These are phyloP conservation scores for Drosophila kepulauana DNA, from an alignment of 1,140 invertebrate genomes.

Conservation along the genomic window DNA sequence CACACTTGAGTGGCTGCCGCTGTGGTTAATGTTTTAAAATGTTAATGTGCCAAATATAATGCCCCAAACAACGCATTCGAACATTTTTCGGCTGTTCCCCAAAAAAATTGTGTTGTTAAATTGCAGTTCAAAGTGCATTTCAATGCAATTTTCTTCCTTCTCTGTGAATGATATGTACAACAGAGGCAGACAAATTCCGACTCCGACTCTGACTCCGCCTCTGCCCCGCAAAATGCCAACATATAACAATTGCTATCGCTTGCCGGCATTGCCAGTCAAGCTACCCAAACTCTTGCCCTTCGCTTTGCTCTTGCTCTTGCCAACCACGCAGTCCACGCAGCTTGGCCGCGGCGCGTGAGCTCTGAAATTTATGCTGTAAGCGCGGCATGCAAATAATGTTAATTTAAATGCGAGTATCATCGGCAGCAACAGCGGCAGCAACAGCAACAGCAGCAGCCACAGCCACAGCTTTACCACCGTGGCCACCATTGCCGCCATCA, in stretches of 20 bases:
- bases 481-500: slow-evolving; percentile 7
- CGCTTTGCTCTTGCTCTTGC: not conserved
- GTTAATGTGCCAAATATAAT: not conserved
- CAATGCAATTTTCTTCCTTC: slow-evolving; percentile 33
- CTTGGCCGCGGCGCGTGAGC: slow-evolving; percentile 29
- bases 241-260: not conserved
- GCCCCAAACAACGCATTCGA: not conserved
- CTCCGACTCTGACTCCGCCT: not conserved
- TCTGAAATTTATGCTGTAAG: slow-evolving; percentile 77
- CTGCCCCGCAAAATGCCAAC: not conserved
- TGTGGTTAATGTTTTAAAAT: slow-evolving; percentile 8
- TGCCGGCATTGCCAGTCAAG: not conserved
- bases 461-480: not conserved
- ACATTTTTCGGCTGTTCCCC: not conserved
- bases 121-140: slow-evolving; percentile 48
- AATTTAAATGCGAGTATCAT: slow-evolving; percentile 83
- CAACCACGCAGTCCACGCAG: not conserved
- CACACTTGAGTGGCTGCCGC: slow-evolving; percentile 10
- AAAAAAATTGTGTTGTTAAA: slow-evolving; percentile 12
- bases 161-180: slow-evolving; percentile 21
- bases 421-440: slow-evolving; percentile 53
- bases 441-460: not conserved
- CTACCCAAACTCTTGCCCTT: not conserved
- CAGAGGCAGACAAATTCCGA: not conserved
- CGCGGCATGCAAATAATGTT: slow-evolving; percentile 81